A percentile compares a stretch with the other conserved stretches of the same genome.
Evolutionary conservation across 2,113 vertebrate species (phyloP).

Genomic region (Conger conger): DNA sequence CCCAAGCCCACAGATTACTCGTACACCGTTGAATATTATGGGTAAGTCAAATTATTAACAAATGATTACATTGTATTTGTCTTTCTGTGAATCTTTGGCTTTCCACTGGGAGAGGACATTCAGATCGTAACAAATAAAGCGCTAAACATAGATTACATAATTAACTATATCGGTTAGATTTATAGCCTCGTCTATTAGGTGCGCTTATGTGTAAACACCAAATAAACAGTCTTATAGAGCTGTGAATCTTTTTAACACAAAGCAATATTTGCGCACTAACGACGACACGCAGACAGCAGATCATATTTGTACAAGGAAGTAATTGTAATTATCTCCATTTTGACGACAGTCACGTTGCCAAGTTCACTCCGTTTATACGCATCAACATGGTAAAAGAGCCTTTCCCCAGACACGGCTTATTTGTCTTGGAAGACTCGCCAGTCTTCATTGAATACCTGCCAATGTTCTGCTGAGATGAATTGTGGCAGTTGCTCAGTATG

Average conservation of each 20-base stretch:
- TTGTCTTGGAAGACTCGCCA: background rate
- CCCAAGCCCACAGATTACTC: conserved; percentile 56
- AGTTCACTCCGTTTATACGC: too few relatives aligned
- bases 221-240: background rate
- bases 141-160: background rate
- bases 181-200: background rate
- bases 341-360: background rate
- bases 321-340: background rate
- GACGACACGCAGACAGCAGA: background rate
- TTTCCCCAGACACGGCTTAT: background rate
- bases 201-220: background rate
- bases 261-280: background rate
- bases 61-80: background rate
- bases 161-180: background rate
- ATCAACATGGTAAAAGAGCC: background rate
- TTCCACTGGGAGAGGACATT: background rate
- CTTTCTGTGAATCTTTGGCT: background rate
- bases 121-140: background rate
- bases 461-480: background rate
- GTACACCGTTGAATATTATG: conserved; percentile 72
- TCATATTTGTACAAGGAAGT: background rate
- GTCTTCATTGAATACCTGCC: background rate
- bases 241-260: background rate
- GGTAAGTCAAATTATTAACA: conserved; percentile 65
- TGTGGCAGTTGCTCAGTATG: background rate